Evolutionary conservation across 2,888 invertebrate genomes (phyloP), one percentile per base, ranked within the genome.

Genomic region (Eurytoma adleriae): DNA sequence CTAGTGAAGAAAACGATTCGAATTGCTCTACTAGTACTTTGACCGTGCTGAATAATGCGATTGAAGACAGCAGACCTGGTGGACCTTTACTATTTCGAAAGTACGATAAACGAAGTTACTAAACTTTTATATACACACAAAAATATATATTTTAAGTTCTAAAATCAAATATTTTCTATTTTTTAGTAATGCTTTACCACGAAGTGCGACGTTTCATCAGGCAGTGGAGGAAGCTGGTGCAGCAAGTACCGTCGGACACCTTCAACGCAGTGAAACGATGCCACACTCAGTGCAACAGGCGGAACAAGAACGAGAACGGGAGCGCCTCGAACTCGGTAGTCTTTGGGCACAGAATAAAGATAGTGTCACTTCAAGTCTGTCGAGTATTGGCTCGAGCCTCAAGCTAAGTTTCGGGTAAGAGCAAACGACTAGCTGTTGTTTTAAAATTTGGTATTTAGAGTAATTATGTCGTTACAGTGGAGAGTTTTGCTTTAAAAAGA

Each of bases 401-500:
- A 97, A 97, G 92, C 92, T 96, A 85, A 96, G 95, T 87, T 96
- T 97, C 89, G 96, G 96, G 96, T 97, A 92, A 92, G 91, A 87
- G 70, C 64, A 62, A 64, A 4, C 50, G 30, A 56, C 12, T 2
- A 67, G n/a, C 18, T 2, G 57, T 10, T 40, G 1, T 10, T 40
- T 40, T 40, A 40, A 10, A 40, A 40, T 40, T 40, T 40, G 40
- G 40, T 40, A 7, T 40, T 40, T 40, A 40, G 40, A 40, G 40
- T 40, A 40, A 40, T 5, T 1, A 40, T 10, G 10, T 40, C 40
- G 40, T 40, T 40, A 40, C 7, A 40, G 59, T 71, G 24, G 61
- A 61, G 50, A 71, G 57, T 14, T 30, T 20, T 24, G n/a, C 16
- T 13, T 50, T 61, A 54, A 20, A 54, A 76, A 69, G 80, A 81